Evolutionary conservation across 1,140 invertebrate genomes (phyloP), one percentile per base, ranked within the genome.

Genomic region (Matsumurasca onukii): DNA sequence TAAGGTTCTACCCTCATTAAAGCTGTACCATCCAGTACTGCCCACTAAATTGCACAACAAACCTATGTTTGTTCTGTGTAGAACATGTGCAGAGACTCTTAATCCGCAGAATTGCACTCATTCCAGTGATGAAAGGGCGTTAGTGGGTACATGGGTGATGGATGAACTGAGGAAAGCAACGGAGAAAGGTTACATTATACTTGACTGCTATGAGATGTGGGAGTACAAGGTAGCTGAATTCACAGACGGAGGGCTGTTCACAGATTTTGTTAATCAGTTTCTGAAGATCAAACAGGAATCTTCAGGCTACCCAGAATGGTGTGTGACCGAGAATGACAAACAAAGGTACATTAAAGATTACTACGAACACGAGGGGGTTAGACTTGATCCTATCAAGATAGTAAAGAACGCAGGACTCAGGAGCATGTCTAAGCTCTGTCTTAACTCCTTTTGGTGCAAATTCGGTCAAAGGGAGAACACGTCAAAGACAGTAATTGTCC

Each of bases 191-290:
- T n/a, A n/a, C n/a, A n/a, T n/a, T n/a, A n/a, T 83, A 31, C 0
- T 78, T 5, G 55, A 77, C 22, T 71, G 80, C 20, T 73, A 70
- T 48, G 78, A 82, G 72, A 74, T 81, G 17, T 81, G 78, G 75
- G 68, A 79, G 31, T 78, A 78, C 67, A 20, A 76, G 57, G 61
- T 70, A 0, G 65, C 31, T 0, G 49, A 65, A 15, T 72, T 55
- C 45, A 66, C 74, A 22, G 63, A 31, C 1, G 57, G 34, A 45
- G 77, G 77, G 0, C 64, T 80, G 12, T 78, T 80, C 66, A 39
- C 62, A 0, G 69, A 66, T 3, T 78, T 77, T 62, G 74, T 78
- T 3, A 75, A 77, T 59, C n/a, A n/a, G n/a, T n/a, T n/a, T n/a
- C n/a, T n/a, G n/a, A n/a, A n/a, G n/a, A n/a, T 76, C n/a, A n/a